phyloP scores from a whole-genome alignment of 2,797 vertebrate genomes.

The Geotrypetes seraphini region DNA sequence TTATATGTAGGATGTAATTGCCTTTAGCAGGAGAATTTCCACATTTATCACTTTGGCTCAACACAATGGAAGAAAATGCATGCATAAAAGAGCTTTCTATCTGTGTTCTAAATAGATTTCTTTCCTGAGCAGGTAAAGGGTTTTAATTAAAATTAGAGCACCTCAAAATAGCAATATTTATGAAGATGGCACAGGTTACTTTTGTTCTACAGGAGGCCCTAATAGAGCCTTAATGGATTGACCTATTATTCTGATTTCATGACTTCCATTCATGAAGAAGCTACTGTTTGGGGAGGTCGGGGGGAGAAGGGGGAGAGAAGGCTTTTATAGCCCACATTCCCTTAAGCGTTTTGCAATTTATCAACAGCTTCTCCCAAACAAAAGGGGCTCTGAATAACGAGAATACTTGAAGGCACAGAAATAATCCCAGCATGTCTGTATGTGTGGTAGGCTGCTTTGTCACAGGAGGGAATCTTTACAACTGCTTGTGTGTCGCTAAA shows the following conservation, averaged over 20 bases:
- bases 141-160: constrained; percentile 91
- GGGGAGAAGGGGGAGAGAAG: constrained; percentile 58
- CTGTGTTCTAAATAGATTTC: constrained; percentile 74
- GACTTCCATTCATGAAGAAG: constrained; percentile 72
- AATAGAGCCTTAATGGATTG: constrained; percentile 90
- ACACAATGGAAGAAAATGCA: constrained; percentile 37
- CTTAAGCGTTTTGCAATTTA: constrained; percentile 94
- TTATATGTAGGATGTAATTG: constrained; percentile 43
- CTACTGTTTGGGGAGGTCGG: constrained; percentile 47
- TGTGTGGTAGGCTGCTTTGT: constrained; percentile 66
- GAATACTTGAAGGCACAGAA: constrained; percentile 83
- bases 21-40: constrained; percentile 46
- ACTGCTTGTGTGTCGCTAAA: constrained; percentile 54
- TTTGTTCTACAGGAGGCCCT: constrained; percentile 86
- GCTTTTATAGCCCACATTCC: constrained; percentile 74
- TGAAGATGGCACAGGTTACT: constrained; percentile 76
- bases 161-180: constrained; percentile 80
- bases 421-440: constrained; percentile 61
- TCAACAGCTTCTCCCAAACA: constrained; percentile 77
- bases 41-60: constrained; percentile 32
- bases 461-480: constrained; percentile 60
- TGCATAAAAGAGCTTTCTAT: constrained; percentile 61
- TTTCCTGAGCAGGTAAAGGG: constrained; percentile 74
- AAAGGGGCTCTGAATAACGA: constrained; percentile 77
- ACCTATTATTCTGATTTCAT: constrained; percentile 78